These are phyloP conservation scores for Rhinoptilus africanus DNA, from an alignment of 2,113 vertebrate species.

Conservation along the genomic window DNA sequence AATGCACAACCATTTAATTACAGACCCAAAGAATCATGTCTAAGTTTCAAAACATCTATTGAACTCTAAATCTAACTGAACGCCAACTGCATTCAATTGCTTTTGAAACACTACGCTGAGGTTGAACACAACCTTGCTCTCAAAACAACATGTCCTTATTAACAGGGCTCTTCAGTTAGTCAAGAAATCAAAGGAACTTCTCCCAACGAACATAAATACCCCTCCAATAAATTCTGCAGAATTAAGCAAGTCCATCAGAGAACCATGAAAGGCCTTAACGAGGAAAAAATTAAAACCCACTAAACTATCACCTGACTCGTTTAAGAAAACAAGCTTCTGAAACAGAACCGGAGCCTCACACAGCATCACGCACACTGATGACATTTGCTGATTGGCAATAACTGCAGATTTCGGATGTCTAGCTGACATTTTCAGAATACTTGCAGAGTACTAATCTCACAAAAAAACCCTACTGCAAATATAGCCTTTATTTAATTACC, in stretches of 20 bases:
- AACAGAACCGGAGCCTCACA: background rate
- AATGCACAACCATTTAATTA: background rate
- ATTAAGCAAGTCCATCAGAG: background rate
- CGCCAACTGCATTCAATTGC: background rate
- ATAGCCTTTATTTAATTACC: background rate
- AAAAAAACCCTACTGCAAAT: background rate
- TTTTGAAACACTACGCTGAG: background rate
- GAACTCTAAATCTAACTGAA: background rate
- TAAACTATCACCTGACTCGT: background rate
- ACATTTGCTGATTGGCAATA: background rate
- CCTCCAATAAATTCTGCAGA: background rate
- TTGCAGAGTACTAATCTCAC: background rate
- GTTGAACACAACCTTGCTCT: background rate
- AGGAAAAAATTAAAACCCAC: background rate
- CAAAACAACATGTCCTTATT: background rate
- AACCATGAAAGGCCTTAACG: background rate
- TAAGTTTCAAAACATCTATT: background rate
- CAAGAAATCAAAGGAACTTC: background rate
- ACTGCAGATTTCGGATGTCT: background rate
- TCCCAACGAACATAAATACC: background rate
- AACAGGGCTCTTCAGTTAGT: background rate
- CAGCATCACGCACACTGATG: background rate
- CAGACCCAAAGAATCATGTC: background rate
- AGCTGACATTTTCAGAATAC: background rate
- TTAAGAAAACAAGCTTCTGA: background rate